A percentile compares a stretch with the other conserved stretches of the same genome.
Evolutionary conservation across 2,888 invertebrate species (phyloP).

Genomic region (Drosophila fulvimacula): DNA sequence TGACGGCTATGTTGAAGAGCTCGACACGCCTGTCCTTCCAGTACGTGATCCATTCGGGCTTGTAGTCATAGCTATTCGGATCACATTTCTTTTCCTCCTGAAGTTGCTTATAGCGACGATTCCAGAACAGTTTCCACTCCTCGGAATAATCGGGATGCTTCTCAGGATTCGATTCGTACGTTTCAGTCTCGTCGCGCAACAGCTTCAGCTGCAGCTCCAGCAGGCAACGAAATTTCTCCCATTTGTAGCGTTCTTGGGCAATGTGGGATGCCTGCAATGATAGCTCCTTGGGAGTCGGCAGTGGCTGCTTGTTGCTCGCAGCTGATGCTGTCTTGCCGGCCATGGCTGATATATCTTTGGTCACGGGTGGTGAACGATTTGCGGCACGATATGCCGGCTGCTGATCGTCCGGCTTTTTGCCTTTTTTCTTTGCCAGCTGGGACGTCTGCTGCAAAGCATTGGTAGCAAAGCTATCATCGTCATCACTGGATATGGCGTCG

Average conservation of each 20-base stretch:
- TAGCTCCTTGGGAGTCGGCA: slow-evolving; percentile 83
- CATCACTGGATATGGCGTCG: slow-evolving; percentile 82
- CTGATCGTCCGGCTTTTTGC: slow-evolving; percentile 56
- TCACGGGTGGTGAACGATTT: slow-evolving; percentile 75
- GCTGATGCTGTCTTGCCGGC: neutral
- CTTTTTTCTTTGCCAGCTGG: slow-evolving; percentile 57
- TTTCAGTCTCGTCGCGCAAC: slow-evolving; percentile 88
- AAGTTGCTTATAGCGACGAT: slow-evolving; percentile 91
- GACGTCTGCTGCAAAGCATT: neutral
- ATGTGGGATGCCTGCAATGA: slow-evolving; percentile 83
- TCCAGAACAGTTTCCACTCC: slow-evolving; percentile 97
- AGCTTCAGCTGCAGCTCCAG: slow-evolving; percentile 84
- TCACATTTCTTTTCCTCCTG: slow-evolving; percentile 88
- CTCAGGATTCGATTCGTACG: slow-evolving; percentile 93
- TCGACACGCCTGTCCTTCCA: slow-evolving; percentile 94
- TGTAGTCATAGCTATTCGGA: slow-evolving; percentile 92
- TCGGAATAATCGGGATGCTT: slow-evolving; percentile 94
- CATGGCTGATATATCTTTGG: slow-evolving; percentile 7
- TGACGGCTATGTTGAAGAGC: slow-evolving; percentile 89
- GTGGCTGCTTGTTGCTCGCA: slow-evolving; percentile 29
- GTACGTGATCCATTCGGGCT: slow-evolving; percentile 94
- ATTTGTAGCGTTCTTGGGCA: slow-evolving; percentile 86
- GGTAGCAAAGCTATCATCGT: slow-evolving; percentile 59
- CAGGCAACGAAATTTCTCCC: slow-evolving; percentile 86
- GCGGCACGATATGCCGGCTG: slow-evolving; percentile 69